phyloP scores from a whole-genome alignment of 2,113 vertebrate genomes.

The Eulemur macaco region DNA sequence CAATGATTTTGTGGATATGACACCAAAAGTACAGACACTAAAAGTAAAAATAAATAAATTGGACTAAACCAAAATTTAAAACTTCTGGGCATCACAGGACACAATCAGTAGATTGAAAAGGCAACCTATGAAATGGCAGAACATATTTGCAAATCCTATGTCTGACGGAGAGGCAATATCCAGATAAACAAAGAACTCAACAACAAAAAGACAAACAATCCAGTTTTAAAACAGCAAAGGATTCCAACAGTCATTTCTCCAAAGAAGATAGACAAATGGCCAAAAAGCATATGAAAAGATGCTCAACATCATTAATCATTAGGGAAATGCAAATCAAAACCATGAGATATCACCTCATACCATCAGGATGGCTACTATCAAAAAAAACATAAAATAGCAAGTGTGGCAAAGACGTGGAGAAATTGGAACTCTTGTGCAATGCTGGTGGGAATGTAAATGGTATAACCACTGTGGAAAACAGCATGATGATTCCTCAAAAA shows the following conservation, averaged over 20 bases:
- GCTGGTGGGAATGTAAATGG: not conserved
- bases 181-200: not conserved
- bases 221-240: not conserved
- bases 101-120: not conserved
- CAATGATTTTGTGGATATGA: not conserved
- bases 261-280: not conserved
- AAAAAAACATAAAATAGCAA: not conserved
- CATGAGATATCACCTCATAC: not conserved
- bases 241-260: not conserved
- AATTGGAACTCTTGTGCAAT: not conserved
- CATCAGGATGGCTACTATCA: not conserved
- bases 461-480: not conserved
- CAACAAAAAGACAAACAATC: not conserved
- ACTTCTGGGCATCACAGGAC: not conserved
- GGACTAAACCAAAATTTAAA: not conserved
- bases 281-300: not conserved
- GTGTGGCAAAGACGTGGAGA: not conserved
- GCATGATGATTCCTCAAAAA: not conserved
- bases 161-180: not conserved
- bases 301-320: not conserved
- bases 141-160: not conserved
- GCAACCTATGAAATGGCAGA: not conserved
- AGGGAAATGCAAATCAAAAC: conserved; percentile 30
- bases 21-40: not conserved
- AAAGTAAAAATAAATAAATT: not conserved